Conservation (phyloP, 2,888 invertebrate species). For the Xanthorhoe spadicearia region DNA sequence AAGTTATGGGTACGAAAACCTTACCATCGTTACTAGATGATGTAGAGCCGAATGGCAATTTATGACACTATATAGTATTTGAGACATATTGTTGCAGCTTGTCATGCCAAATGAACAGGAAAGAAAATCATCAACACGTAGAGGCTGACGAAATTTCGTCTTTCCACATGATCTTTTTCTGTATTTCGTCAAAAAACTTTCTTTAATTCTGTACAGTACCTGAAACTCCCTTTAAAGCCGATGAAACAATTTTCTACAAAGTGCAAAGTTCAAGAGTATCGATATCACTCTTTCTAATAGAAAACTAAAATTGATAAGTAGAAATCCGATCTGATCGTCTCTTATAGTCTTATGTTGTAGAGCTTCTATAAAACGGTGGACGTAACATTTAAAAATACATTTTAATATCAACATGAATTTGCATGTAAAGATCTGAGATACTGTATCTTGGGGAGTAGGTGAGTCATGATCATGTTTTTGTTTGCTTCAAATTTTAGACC, state of each 20-base stretch:
- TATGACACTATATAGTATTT: no score
- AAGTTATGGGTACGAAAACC: neutral
- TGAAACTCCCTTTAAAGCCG: neutral
- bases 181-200: neutral
- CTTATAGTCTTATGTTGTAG: constrained; percentile 18
- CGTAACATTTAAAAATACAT: neutral
- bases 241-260: constrained; percentile 25
- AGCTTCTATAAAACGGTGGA: neutral
- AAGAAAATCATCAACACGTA: no score
- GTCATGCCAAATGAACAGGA: no score
- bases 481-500: no score
- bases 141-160: no score
- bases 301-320: constrained; percentile 64
- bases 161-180: no score
- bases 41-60: no score
- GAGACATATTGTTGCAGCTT: no score
- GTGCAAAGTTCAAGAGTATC: constrained; percentile 40
- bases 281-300: constrained; percentile 37
- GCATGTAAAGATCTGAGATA: neutral
- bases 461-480: no score
- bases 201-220: neutral
- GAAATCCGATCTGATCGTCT: constrained; percentile 56
- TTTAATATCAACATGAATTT: neutral
- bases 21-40: no score
- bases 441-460: no score